Evolutionary conservation across 2,113 vertebrate genomes (phyloP), one percentile per base, ranked within the genome.

Genomic region (Sialia sialis): DNA sequence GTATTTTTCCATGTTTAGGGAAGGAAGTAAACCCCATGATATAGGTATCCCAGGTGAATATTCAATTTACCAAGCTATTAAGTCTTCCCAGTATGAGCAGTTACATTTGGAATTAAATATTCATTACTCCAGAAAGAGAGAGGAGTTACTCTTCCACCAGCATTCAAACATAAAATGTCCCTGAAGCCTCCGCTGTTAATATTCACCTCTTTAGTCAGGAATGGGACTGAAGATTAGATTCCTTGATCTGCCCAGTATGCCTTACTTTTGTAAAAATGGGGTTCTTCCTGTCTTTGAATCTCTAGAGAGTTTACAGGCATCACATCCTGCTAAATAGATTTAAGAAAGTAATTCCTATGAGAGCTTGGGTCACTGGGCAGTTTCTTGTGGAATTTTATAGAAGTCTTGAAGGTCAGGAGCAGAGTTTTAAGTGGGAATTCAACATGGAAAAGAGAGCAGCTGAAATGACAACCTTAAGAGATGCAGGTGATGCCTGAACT

Each of bases 61-160:
- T 58, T 90, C 79, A 54, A 9, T 4, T 4, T 86, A 66, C 54
- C 26, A 54, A 82, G 63, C 26, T 77, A 73, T 80, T 90, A 93
- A 92, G 46, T 67, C 29, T 88, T 34, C 59, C 79, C 46, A 9
- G 2, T n/a, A 83, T 41, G 18, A 69, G 34, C 59, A 58, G 46
- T 90, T 90, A n/a, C 18, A 39, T 86, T 95, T 80, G 73, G 32
- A 90, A 92, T 93, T 73, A 72, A 94, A 76, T 85, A 80, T 77
- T 92, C 26, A 59, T 92, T 77, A 83, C 29, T 59, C 38, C 68
- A 93, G 78, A 93, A 73, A 77, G 59, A 83, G 32, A 73, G 32
- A 85, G 26, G 34, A 77, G 32, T 77, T 90, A 79, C 74, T 72
- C 38, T 80, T 90, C 54, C 8, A 30, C 39, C 41, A 78, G n/a